These are phyloP conservation scores for Ceyx erithaca DNA, from an alignment of 2,797 vertebrate genomes.

Conservation along the genomic window DNA sequence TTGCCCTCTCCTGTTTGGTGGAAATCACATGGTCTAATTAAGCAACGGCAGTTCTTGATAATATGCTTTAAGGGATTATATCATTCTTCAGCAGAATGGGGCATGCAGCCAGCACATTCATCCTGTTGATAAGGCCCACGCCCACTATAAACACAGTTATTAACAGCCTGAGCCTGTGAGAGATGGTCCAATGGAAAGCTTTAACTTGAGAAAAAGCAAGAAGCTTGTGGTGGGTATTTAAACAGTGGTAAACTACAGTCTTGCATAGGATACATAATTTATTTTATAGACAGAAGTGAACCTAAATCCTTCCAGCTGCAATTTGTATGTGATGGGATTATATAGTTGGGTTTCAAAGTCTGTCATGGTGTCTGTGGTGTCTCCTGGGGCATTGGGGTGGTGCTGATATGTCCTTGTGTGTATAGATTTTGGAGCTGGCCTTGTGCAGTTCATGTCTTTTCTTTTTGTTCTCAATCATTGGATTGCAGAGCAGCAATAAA, in stretches of 20 bases:
- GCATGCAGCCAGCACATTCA: neutral
- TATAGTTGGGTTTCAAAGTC: neutral
- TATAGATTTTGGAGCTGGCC: neutral
- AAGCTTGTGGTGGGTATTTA: neutral
- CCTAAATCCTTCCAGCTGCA: neutral
- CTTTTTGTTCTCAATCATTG: neutral
- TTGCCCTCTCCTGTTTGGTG: neutral
- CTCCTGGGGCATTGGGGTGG: neutral
- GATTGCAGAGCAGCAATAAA: neutral
- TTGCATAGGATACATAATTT: neutral
- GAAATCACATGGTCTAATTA: neutral
- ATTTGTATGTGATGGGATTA: rapidly evolving
- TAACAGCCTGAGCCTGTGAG: neutral
- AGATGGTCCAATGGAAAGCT: neutral
- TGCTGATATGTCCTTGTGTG: neutral
- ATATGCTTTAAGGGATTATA: neutral
- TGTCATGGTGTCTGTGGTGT: neutral
- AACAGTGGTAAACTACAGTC: neutral
- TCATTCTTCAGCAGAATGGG: neutral
- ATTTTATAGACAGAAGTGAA: neutral
- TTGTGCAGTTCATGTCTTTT: neutral
- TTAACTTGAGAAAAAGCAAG: neutral
- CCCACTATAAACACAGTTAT: neutral
- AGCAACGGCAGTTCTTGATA: neutral
- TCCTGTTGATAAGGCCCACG: slow-evolving; percentile 17